phyloP scores from a whole-genome alignment of 2,888 invertebrate genomes.

The Tupiocoris notatus region DNA sequence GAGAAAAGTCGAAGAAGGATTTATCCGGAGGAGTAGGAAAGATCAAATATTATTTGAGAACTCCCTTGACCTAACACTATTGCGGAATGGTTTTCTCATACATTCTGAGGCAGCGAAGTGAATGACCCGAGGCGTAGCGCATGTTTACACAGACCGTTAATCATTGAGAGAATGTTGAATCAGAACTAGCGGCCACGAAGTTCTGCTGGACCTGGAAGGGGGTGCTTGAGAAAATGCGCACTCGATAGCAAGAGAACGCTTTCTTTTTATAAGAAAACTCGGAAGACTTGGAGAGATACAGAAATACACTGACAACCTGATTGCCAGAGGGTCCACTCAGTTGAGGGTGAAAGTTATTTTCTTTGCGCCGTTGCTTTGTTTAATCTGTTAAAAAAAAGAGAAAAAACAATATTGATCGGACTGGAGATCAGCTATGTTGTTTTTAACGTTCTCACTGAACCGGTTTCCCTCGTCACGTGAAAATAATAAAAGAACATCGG shows the following conservation, averaged over 20 bases:
- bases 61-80: background rate
- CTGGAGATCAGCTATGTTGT: too few species aligned
- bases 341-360: background rate
- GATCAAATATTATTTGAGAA: background rate
- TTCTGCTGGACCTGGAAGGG: too few species aligned
- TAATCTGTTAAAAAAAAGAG: background rate
- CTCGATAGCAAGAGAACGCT: background rate
- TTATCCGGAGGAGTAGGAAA: background rate
- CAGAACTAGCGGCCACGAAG: background rate
- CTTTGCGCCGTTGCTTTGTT: background rate
- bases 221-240: background rate
- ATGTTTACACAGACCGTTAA: background rate
- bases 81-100: background rate
- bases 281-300: background rate
- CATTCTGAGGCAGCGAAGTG: background rate
- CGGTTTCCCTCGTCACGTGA: too few species aligned
- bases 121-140: background rate
- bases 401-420: too few species aligned
- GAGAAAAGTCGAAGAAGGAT: background rate
- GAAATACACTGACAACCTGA: background rate
- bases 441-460: too few species aligned
- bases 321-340: background rate
- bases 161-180: background rate
- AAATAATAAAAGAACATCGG: too few species aligned
- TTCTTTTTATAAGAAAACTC: background rate